Evolutionary conservation across 2,113 vertebrate species (phyloP), one percentile per base, ranked within the genome.

Genomic region (Coregonus clupeaformis): DNA sequence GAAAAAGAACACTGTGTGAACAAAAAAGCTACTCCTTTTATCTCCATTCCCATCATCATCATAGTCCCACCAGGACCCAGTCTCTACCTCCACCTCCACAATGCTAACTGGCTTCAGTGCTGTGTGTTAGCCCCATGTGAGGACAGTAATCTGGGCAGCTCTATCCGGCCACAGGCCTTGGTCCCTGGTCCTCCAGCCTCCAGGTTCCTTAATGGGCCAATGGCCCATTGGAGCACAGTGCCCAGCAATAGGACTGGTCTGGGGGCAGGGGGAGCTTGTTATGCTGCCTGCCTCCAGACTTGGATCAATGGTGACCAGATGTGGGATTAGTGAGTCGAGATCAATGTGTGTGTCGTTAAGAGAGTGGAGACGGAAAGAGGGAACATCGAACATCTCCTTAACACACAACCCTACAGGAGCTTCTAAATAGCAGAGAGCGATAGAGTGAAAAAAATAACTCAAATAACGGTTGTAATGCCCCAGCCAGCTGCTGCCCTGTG

Each of bases 191-290:
- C 72, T 82, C 85, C 82, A 80, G 52, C 65, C 36, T 42, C 32
- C 32, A 32, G 32, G 32, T 32, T 32, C 36, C 69, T 74, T 89
- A 90, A 91, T 88, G 78, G 77, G 76, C 67, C 72, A 57, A 0
- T 83, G 82, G 75, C 79, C 78, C 65, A 78, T 59, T 77, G 68
- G 57, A 71, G 81, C 87, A 90, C 84, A 86, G 76, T 76, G 85
- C 22, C 55, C 62, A 65, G 68, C 76, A 71, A 24, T 60, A 30
- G 24, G 32, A 49, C 80, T 80, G 74, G 85, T 79, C 75, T 63
- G 42, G 62, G 84, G 84, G 82, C 84, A 79, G 78, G n/a, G 52
- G 80, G 84, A 73, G 79, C 52, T 81, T 67, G 66, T 80, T 83
- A 78, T 55, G 30, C 18, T 57, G 42, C 45, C 13, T 6, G 30